phyloP scores from a whole-genome alignment of 1,140 invertebrate genomes.

The Venturia canescens region DNA sequence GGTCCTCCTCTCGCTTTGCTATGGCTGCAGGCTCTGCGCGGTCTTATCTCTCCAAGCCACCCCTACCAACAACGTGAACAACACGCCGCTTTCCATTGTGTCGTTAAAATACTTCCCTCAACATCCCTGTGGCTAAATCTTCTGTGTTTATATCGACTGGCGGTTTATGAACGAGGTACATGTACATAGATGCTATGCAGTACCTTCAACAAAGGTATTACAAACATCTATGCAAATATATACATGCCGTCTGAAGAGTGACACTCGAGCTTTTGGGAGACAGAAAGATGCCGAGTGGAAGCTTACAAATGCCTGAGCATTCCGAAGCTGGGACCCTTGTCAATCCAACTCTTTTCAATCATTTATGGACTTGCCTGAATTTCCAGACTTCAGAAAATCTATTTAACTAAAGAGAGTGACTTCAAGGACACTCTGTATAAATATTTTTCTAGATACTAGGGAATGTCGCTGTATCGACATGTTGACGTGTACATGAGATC shows the following conservation, averaged over 20 bases:
- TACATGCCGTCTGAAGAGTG: too few relatives aligned
- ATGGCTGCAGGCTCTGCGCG: slow-evolving; percentile 37
- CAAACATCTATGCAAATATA: neutral
- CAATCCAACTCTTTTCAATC: too few relatives aligned
- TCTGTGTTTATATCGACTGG: slow-evolving; percentile 3
- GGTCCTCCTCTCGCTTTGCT: slow-evolving; percentile 20
- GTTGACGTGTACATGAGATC: slow-evolving; percentile 4
- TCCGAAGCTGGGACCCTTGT: too few relatives aligned
- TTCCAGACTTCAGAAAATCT: too few relatives aligned
- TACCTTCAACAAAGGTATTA: neutral
- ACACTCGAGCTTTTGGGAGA: too few relatives aligned
- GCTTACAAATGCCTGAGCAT: too few relatives aligned
- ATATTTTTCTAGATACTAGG: neutral
- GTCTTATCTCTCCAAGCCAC: slow-evolving; percentile 24
- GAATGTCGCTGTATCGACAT: slow-evolving; percentile 1
- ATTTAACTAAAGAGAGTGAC: too few relatives aligned
- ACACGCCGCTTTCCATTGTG: slow-evolving; percentile 41
- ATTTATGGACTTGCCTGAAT: too few relatives aligned
- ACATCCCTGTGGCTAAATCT: slow-evolving; percentile 36
- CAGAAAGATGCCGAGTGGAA: too few relatives aligned
- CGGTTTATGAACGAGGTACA: neutral
- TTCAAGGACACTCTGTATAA: too few relatives aligned
- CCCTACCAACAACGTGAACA: slow-evolving; percentile 10
- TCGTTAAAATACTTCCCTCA: slow-evolving; percentile 44
- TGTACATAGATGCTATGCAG: neutral